phyloP scores from a whole-genome alignment of 1,140 invertebrate species.

The Drosophila melanica region DNA sequence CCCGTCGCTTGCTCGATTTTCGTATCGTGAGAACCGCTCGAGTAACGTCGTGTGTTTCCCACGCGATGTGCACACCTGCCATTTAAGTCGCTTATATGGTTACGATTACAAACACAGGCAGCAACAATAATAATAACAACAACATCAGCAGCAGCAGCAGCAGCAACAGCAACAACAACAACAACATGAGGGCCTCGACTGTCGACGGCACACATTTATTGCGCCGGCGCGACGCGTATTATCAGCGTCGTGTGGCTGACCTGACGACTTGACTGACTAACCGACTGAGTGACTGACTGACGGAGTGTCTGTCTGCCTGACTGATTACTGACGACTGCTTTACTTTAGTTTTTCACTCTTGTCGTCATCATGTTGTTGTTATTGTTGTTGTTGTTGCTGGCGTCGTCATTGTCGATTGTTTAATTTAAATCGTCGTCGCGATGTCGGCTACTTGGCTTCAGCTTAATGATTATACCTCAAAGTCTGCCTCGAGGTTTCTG shows the following conservation, averaged over 20 bases:
- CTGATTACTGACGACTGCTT: slow-evolving; percentile 70
- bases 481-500: slow-evolving; percentile 42
- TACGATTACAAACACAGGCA: slow-evolving; percentile 74
- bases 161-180: slow-evolving; percentile 48
- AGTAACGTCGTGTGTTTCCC: slow-evolving; percentile 84
- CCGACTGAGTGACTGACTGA: slow-evolving; percentile 31
- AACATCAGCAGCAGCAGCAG: slow-evolving; percentile 35
- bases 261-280: slow-evolving; percentile 47
- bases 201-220: slow-evolving; percentile 76
- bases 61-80: slow-evolving; percentile 84
- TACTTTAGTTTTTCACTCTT: slow-evolving; percentile 78
- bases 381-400: not conserved
- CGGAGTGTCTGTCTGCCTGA: slow-evolving; percentile 32
- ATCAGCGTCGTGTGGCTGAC: slow-evolving; percentile 74
- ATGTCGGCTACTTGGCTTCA: slow-evolving; percentile 57
- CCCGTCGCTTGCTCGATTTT: slow-evolving; percentile 80
- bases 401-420: slow-evolving; percentile 55
- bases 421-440: slow-evolving; percentile 57
- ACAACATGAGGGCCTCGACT: slow-evolving; percentile 61
- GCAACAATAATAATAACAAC: slow-evolving; percentile 1
- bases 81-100: slow-evolving; percentile 83
- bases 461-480: slow-evolving; percentile 64
- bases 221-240: slow-evolving; percentile 79
- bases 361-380: slow-evolving; percentile 55
- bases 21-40: slow-evolving; percentile 83